Evolutionary conservation across 2,888 invertebrate genomes (phyloP), one percentile per base, ranked within the genome.

Genomic region (Homarus gammarus): DNA sequence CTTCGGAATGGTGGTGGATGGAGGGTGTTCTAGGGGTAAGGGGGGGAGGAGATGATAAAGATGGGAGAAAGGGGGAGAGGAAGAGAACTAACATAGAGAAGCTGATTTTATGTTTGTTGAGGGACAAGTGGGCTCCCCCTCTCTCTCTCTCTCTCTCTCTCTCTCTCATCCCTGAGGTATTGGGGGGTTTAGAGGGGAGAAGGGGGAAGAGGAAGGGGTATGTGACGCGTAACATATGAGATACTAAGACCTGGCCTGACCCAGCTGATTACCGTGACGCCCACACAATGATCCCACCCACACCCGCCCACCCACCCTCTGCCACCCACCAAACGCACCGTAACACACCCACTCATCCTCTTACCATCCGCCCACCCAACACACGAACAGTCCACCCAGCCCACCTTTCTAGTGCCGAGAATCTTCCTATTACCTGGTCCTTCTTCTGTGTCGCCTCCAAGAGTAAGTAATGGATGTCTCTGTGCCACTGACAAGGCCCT

Each of bases 231-330:
- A 6, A 33, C 79, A 79, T 79, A 79, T 79, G 31, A 36, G 51
- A 33, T 36, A 51, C 36, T 8, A 36, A 18, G 61, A 79, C 79
- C 36, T 33, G 36, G 15, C 0, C 36, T n/a, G 61, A 36, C 78
- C 36, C 79, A 36, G 56, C 61, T 56, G 79, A 79, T 79, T 79
- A 33, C 79, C 51, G 33, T 79, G 79, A 79, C 56, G 61, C 56
- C 33, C 51, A 31, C 51, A 79, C 79, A 79, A 61, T 36, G 79
- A 36, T 22, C 2, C n/a, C 61, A n/a, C 79, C 61, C 36, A n/a
- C 36, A 51, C 49, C 22, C 31, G 15, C 38, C 44, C 68, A 40
- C 82, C 68, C 68, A 31, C 38, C 38, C 36, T 1, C 49, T n/a
- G 49, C 27, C 78, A 27, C 49, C 33, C 78, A 78, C 44, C 27